phyloP scores from a whole-genome alignment of 2,888 invertebrate species.

The Eledone cirrhosa region DNA sequence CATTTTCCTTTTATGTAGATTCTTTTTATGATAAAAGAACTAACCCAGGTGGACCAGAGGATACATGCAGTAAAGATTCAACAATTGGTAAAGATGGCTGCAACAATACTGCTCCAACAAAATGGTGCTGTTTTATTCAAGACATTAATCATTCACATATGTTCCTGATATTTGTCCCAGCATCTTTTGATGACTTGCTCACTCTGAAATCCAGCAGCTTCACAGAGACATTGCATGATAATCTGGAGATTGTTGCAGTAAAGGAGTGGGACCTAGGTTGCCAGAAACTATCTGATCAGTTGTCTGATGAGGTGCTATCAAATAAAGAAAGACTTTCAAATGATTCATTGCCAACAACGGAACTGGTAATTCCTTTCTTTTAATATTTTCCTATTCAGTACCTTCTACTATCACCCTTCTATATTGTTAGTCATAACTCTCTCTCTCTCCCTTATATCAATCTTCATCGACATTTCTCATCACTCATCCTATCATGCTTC shows the following conservation, averaged over 20 bases:
- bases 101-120: conserved; percentile 41
- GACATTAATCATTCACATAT: conserved; percentile 73
- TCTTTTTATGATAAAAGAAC: not conserved
- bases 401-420: too few relatives aligned
- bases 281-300: not conserved
- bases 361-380: too few relatives aligned
- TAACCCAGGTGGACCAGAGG: not conserved
- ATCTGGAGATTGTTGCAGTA: conserved; percentile 22
- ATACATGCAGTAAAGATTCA: not conserved
- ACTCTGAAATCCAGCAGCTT: conserved; percentile 42
- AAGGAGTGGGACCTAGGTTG: not conserved
- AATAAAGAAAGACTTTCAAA: too few relatives aligned
- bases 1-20: not conserved
- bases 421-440: too few relatives aligned
- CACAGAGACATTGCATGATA: not conserved
- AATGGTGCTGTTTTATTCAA: conserved; percentile 77
- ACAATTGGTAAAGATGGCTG: not conserved
- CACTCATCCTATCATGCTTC: too few relatives aligned
- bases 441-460: too few relatives aligned
- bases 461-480: too few relatives aligned
- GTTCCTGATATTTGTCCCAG: conserved; percentile 75
- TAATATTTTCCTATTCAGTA: too few relatives aligned
- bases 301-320: too few relatives aligned
- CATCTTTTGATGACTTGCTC: conserved; percentile 70
- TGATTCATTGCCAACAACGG: too few relatives aligned